Conservation (phyloP, 2,797 vertebrate species). For the Hylomyscus alleni region DNA sequence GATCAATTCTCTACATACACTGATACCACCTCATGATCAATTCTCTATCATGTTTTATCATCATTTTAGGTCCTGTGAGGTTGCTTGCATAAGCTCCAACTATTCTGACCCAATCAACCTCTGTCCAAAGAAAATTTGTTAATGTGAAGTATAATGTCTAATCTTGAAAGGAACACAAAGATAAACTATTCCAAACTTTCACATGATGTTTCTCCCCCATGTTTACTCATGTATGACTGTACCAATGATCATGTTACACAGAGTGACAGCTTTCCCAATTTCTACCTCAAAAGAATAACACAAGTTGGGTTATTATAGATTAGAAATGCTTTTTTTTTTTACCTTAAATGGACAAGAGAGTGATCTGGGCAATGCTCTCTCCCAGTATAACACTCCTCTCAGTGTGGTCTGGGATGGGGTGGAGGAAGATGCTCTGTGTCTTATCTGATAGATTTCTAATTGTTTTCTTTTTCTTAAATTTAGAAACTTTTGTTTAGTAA, state of each 20-base stretch:
- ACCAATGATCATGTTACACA: neutral
- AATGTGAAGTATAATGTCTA: neutral
- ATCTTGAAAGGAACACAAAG: neutral
- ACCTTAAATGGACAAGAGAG: neutral
- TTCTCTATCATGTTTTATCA: neutral
- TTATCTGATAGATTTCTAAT: neutral
- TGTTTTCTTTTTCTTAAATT: neutral
- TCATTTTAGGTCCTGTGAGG: neutral
- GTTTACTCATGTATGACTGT: neutral
- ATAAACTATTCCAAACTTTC: too few species aligned
- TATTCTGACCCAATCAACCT: slow-evolving; percentile 5
- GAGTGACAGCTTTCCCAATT: neutral
- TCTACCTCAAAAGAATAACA: neutral
- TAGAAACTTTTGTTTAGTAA: neutral
- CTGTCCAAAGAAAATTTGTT: neutral
- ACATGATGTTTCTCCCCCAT: neutral
- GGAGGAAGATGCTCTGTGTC: neutral
- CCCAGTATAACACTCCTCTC: neutral
- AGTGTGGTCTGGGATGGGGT: too few species aligned
- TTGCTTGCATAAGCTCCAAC: neutral
- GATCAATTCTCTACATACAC: too few species aligned
- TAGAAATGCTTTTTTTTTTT: neutral
- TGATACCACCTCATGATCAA: neutral
- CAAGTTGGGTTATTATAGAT: neutral
- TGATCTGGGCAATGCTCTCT: neutral